Evolutionary conservation across 2,888 invertebrate species (phyloP).

Genomic region (Drosophila fungiperda): DNA sequence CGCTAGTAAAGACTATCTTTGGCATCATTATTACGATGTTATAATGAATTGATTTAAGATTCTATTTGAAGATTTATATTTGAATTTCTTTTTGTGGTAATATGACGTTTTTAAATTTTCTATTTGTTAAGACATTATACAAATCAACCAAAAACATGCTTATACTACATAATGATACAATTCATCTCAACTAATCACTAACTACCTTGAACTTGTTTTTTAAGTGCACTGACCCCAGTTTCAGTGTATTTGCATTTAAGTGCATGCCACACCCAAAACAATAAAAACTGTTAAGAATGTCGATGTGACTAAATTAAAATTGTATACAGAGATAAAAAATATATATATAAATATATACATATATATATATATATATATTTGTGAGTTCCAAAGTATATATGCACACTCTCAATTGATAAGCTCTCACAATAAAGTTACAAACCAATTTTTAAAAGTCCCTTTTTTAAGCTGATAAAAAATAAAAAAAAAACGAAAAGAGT

Average conservation of each 20-base stretch:
- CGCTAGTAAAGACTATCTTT: not conserved
- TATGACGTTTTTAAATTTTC: not conserved
- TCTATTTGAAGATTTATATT: not conserved
- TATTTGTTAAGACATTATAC: not conserved
- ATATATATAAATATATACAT: not conserved
- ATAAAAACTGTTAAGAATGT: slow-evolving; percentile 50
- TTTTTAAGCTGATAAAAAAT: slow-evolving; percentile 67
- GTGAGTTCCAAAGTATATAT: not conserved
- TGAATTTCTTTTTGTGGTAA: not conserved
- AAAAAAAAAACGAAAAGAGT: slow-evolving; percentile 53
- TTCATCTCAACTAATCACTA: not conserved
- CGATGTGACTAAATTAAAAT: slow-evolving; percentile 28
- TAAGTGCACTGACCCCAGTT: slow-evolving; percentile 40
- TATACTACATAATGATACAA: not conserved
- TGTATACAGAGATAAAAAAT: not conserved
- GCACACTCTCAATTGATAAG: slow-evolving; percentile 42
- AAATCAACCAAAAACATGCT: not conserved
- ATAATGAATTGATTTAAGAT: slow-evolving; percentile 7
- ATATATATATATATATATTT: not conserved
- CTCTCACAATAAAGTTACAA: slow-evolving; percentile 21
- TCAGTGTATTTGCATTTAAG: slow-evolving; percentile 39
- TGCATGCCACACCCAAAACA: slow-evolving; percentile 35
- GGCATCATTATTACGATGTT: not conserved
- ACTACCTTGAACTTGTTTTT: not conserved
- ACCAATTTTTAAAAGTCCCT: slow-evolving; percentile 27